A percentile compares a stretch with the other conserved stretches of the same genome.
phyloP scores from a whole-genome alignment of 2,797 vertebrate genomes.

The Siniperca scherzeri region DNA sequence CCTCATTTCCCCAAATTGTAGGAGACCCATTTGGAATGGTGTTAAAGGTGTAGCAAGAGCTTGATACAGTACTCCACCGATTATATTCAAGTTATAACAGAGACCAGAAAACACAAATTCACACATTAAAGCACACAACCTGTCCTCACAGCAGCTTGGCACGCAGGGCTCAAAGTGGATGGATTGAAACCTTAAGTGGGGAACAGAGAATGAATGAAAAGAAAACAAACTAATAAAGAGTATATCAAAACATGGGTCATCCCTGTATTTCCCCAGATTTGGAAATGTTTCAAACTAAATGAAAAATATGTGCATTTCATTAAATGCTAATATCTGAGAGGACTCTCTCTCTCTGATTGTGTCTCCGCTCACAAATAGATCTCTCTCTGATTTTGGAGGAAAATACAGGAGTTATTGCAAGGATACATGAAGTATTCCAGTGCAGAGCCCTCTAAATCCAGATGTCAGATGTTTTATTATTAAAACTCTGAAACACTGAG shows the following conservation, averaged over 20 bases:
- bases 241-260: constrained; percentile 89
- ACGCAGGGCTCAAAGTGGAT: constrained; percentile 82
- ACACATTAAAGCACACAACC: constrained; percentile 23
- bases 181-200: constrained; percentile 83
- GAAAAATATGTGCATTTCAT: constrained; percentile 95
- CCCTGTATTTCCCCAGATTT: constrained; percentile 90
- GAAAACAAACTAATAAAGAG: constrained; percentile 94
- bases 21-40: not conserved
- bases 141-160: constrained; percentile 66
- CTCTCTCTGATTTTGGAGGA: constrained; percentile 61
- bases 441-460: constrained; percentile 80
- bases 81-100: constrained; percentile 1
- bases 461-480: constrained; percentile 84
- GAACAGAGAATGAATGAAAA: constrained; percentile 92
- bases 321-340: constrained; percentile 94
- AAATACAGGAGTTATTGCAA: constrained; percentile 83
- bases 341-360: constrained; percentile 72
- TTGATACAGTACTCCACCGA: not conserved
- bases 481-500: constrained; percentile 73
- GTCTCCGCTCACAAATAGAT: constrained; percentile 61
- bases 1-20: not conserved
- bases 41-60: not conserved
- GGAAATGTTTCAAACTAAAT: constrained; percentile 90
- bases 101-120: constrained; percentile 17
- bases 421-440: constrained; percentile 79